phyloP scores from a whole-genome alignment of 2,888 invertebrate genomes.

The Eledona agricola region DNA sequence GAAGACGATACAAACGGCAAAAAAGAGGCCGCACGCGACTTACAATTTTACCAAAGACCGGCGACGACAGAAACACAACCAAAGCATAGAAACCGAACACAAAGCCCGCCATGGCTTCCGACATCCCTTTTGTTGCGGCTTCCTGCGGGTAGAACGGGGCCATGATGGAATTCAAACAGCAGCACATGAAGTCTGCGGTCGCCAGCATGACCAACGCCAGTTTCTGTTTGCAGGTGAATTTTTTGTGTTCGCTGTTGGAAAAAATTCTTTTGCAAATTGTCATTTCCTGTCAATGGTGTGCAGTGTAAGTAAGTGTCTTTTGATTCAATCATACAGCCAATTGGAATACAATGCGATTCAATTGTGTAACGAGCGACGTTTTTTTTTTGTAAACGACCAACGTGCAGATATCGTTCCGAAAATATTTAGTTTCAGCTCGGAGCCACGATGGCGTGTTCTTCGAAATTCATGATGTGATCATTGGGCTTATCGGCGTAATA shows the following conservation, averaged over 20 bases:
- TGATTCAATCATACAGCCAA: conserved; percentile 23
- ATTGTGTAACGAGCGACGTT: conserved; percentile 7
- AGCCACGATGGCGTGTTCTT: too few species aligned
- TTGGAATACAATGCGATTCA: conserved; percentile 17
- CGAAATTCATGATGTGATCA: too few species aligned
- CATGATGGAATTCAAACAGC: conserved; percentile 80
- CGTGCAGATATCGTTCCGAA: too few species aligned
- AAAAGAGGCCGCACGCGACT: conserved; percentile 61
- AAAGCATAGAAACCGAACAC: conserved; percentile 82
- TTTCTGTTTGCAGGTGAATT: conserved; percentile 66
- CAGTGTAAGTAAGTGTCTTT: conserved; percentile 14
- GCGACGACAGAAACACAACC: conserved; percentile 76
- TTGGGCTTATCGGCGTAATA: too few species aligned
- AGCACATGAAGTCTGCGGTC: conserved; percentile 76
- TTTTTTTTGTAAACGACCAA: neutral
- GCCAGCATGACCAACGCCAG: conserved; percentile 70
- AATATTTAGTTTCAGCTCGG: too few species aligned
- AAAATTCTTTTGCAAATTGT: conserved; percentile 8
- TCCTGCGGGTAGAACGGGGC: conserved; percentile 81
- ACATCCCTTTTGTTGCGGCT: conserved; percentile 76
- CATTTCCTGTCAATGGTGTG: conserved; percentile 17
- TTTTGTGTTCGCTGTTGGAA: conserved; percentile 62
- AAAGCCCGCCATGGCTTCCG: conserved; percentile 74
- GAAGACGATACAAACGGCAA: neutral
- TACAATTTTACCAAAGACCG: conserved; percentile 78